phyloP scores from a whole-genome alignment of 2,888 invertebrate genomes.

The Drosophila macrospina region DNA sequence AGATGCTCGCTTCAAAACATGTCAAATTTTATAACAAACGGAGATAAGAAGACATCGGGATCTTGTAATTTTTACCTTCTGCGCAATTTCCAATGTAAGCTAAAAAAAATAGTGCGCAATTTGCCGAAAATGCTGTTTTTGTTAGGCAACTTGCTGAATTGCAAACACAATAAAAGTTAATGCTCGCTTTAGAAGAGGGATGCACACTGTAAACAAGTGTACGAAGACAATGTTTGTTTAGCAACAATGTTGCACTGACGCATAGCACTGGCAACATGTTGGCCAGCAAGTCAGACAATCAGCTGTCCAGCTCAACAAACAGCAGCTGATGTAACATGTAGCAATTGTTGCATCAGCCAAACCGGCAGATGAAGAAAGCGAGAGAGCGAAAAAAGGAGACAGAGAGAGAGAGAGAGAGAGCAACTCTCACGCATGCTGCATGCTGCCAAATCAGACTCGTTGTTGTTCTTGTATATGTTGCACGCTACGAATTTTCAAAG shows the following conservation, averaged over 20 bases:
- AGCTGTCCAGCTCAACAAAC: slow-evolving; percentile 44
- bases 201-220: background rate
- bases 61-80: slow-evolving; percentile 9
- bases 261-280: slow-evolving; percentile 39
- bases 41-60: background rate
- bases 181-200: background rate
- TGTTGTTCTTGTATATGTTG: slow-evolving; percentile 18
- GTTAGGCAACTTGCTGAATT: slow-evolving; percentile 8
- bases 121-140: background rate
- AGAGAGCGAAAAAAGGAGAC: slow-evolving; percentile 33
- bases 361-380: slow-evolving; percentile 31
- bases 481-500: slow-evolving; percentile 21
- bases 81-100: slow-evolving; percentile 12
- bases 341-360: slow-evolving; percentile 76
- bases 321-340: slow-evolving; percentile 66
- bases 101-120: slow-evolving; percentile 30
- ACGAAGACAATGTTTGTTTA: background rate
- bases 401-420: slow-evolving; percentile 35
- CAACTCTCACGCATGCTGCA: slow-evolving; percentile 42
- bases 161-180: no score
- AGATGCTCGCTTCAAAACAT: background rate
- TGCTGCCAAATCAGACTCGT: background rate
- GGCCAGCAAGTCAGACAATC: slow-evolving; percentile 20
- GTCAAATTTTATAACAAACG: background rate
- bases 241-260: slow-evolving; percentile 54